Conservation (phyloP, 53 echinoderm and acorn worm genomes). For the Echinarachnius parma region DNA sequence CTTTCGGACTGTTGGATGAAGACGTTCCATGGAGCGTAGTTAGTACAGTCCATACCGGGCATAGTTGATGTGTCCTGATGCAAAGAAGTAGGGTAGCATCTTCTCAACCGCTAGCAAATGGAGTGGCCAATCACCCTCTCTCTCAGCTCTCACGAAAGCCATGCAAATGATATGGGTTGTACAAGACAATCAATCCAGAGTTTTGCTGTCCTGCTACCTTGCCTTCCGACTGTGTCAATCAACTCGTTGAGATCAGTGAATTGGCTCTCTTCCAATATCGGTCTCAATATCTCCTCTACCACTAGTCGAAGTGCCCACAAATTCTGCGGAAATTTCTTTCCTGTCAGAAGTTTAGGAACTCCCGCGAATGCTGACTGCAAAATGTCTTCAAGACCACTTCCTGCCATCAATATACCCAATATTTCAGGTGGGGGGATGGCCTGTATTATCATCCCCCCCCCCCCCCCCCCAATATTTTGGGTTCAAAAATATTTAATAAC, state of each 20-base stretch:
- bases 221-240: not conserved
- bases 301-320: slow-evolving; percentile 49
- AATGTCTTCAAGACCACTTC: slow-evolving; percentile 44
- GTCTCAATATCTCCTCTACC: slow-evolving; percentile 47
- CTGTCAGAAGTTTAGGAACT: slow-evolving; percentile 33
- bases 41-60: slow-evolving; percentile 30
- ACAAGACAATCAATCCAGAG: slow-evolving; percentile 4
- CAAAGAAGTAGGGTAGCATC: slow-evolving; percentile 48
- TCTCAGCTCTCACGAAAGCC: slow-evolving; percentile 15
- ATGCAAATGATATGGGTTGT: slow-evolving; percentile 9
- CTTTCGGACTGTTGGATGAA: slow-evolving; percentile 1
- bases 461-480: no score
- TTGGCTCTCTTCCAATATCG: not conserved
- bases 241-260: not conserved
- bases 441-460: no score
- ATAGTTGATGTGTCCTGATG: slow-evolving; percentile 41
- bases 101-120: slow-evolving; percentile 23
- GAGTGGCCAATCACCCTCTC: slow-evolving; percentile 36
- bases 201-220: slow-evolving; percentile 23
- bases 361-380: slow-evolving; percentile 52
- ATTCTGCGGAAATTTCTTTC: slow-evolving; percentile 48
- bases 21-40: slow-evolving; percentile 18
- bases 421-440: no score
- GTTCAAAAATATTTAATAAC: no score
- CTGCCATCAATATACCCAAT: slow-evolving; percentile 64